A percentile compares a stretch with the other conserved stretches of the same genome.
These are phyloP conservation scores for Aurelia coerulea DNA, from an alignment of 30 jellyfish, hydroid and myxozoan genomes.

Conservation along the genomic window DNA sequence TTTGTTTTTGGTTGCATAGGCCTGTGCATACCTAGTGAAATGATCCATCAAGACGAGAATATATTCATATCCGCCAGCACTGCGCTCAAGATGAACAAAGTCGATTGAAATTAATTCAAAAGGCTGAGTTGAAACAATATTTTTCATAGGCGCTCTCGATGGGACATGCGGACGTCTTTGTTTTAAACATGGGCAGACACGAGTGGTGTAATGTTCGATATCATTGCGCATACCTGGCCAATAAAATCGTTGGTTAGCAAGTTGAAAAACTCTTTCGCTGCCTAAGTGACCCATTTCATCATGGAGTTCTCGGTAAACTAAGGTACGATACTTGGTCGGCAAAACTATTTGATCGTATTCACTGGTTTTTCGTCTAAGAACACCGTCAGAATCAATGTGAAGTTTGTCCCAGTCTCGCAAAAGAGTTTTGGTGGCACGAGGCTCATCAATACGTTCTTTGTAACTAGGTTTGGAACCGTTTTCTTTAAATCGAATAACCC, in stretches of 20 bases:
- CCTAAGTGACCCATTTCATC: no score
- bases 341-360: no score
- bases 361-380: background rate
- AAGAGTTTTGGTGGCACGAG: background rate
- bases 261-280: no score
- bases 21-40: slow-evolving; percentile 70
- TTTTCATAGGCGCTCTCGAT: slow-evolving; percentile 24
- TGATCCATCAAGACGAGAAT: slow-evolving; percentile 46
- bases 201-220: slow-evolving; percentile 14
- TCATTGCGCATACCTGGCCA: slow-evolving; percentile 21
- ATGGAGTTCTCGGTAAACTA: no score
- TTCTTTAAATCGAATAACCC: no score
- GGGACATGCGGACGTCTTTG: slow-evolving; percentile 8
- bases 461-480: no score
- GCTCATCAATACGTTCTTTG: no score
- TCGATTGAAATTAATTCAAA: no score
- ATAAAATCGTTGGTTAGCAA: no score
- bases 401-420: slow-evolving; percentile 53
- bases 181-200: slow-evolving; percentile 28
- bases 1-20: background rate
- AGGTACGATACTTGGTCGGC: no score
- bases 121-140: slow-evolving; percentile 24
- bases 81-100: no score
- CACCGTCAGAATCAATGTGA: slow-evolving; percentile 21
- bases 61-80: no score